A percentile compares a stretch with the other conserved stretches of the same genome.
These are phyloP conservation scores for Chironomus riparius DNA, from an alignment of 2,888 invertebrate species.

Conservation along the genomic window DNA sequence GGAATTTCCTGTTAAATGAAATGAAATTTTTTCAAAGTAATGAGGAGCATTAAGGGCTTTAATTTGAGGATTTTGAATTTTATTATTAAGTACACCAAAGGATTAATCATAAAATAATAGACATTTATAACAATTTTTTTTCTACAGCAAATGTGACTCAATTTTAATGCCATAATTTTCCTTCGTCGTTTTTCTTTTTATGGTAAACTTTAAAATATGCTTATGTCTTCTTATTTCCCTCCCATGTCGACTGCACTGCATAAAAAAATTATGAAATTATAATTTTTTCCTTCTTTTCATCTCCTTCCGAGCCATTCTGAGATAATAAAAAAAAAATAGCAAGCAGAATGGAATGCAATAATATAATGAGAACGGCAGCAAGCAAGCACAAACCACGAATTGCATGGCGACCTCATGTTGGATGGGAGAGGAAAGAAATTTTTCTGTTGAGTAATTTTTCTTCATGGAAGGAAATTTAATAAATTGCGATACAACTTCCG, in stretches of 20 bases:
- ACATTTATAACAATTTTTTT: no score
- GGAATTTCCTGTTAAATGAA: no score
- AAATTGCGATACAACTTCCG: no score
- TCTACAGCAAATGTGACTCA: no score
- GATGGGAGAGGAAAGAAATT: background rate
- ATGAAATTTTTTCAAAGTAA: slow-evolving; percentile 34
- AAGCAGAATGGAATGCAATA: slow-evolving; percentile 8
- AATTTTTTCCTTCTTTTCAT: background rate
- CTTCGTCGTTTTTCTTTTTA: no score
- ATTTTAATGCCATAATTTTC: no score
- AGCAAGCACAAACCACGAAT: background rate
- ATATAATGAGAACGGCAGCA: slow-evolving; percentile 1
- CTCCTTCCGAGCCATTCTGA: background rate
- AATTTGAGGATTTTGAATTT: no score
- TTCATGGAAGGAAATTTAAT: no score
- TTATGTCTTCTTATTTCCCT: no score
- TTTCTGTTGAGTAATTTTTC: background rate
- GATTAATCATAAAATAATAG: no score
- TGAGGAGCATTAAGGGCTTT: background rate
- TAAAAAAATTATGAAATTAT: slow-evolving; percentile 20
- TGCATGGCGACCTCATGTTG: slow-evolving; percentile 1
- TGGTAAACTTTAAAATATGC: no score
- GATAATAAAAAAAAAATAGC: slow-evolving; percentile 3
- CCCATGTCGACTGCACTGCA: background rate
- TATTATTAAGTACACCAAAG: no score